Conservation (phyloP, 2,797 vertebrate genomes). For the Enteromius paludinosus region DNA sequence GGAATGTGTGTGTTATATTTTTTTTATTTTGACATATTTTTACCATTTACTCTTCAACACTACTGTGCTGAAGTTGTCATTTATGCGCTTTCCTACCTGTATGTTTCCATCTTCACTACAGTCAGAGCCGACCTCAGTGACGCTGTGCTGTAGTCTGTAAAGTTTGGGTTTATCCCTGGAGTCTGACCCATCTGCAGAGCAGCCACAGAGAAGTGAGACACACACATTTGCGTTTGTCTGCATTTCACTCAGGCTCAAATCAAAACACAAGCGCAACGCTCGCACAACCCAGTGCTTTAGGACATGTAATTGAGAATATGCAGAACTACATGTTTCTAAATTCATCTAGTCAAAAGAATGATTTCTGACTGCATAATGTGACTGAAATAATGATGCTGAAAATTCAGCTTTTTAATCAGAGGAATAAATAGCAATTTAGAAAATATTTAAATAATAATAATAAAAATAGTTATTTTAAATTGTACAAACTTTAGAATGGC, state of each 20-base stretch:
- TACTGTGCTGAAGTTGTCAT: background rate
- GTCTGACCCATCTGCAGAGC: conserved; percentile 90
- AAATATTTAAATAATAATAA: background rate
- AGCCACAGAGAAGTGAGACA: conserved; percentile 44
- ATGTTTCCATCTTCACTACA: conserved; percentile 91
- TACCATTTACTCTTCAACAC: background rate
- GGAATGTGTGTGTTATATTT: background rate
- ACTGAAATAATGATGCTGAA: background rate
- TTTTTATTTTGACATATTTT: background rate
- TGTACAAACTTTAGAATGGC: background rate
- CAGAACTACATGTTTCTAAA: conserved; percentile 6
- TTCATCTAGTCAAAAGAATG: background rate
- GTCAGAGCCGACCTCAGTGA: conserved; percentile 96
- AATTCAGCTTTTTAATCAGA: background rate
- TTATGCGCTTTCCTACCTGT: conserved; percentile 79
- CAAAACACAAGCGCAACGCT: background rate
- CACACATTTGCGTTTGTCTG: conserved; percentile 31
- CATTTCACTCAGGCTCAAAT: background rate
- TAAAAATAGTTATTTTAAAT: too few species aligned
- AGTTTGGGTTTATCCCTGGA: conserved; percentile 98
- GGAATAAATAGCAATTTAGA: background rate
- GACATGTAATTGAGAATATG: background rate
- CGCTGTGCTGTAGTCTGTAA: conserved; percentile 94
- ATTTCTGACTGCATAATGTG: background rate
- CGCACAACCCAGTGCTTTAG: background rate